phyloP scores from a whole-genome alignment of 2,888 invertebrate genomes.

The Agriopis leucophaearia region DNA sequence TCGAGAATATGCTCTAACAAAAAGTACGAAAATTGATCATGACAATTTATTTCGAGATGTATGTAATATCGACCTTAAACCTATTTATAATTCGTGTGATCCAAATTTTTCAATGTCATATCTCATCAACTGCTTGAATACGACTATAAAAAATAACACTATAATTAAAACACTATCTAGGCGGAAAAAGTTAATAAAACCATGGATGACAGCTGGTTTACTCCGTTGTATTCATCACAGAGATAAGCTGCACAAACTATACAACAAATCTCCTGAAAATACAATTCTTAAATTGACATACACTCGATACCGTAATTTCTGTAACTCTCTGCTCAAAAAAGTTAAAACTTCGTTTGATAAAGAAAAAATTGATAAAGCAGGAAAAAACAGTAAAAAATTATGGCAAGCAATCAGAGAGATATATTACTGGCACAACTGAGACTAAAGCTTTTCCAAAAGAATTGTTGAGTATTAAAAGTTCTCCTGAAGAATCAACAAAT shows the following conservation, averaged over 20 bases:
- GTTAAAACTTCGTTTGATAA: constrained; percentile 19
- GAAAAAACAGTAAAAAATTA: constrained; percentile 17
- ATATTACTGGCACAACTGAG: constrained; percentile 9
- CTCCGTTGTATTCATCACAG: constrained; percentile 21
- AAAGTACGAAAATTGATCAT: neutral
- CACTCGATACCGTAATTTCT: constrained; percentile 30
- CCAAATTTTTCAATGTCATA: neutral
- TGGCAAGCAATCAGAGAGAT: constrained; percentile 24
- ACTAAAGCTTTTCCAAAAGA: neutral
- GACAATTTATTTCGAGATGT: neutral
- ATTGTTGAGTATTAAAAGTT: neutral
- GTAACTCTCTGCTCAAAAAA: constrained; percentile 24
- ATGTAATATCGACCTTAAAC: constrained; percentile 1
- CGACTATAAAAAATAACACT: neutral
- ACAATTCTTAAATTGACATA: constrained; percentile 17
- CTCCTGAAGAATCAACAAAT: neutral
- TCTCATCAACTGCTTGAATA: neutral
- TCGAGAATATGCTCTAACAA: neutral
- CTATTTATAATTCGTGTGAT: constrained; percentile 11
- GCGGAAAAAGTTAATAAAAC: constrained; percentile 6
- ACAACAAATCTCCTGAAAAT: constrained; percentile 15
- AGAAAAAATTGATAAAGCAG: constrained; percentile 16
- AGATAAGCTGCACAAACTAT: constrained; percentile 21
- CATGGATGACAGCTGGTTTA: constrained; percentile 10
- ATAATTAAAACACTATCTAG: neutral